These are phyloP conservation scores for Thaleichthys pacificus DNA, from an alignment of 2,797 vertebrate genomes.

Conservation along the genomic window DNA sequence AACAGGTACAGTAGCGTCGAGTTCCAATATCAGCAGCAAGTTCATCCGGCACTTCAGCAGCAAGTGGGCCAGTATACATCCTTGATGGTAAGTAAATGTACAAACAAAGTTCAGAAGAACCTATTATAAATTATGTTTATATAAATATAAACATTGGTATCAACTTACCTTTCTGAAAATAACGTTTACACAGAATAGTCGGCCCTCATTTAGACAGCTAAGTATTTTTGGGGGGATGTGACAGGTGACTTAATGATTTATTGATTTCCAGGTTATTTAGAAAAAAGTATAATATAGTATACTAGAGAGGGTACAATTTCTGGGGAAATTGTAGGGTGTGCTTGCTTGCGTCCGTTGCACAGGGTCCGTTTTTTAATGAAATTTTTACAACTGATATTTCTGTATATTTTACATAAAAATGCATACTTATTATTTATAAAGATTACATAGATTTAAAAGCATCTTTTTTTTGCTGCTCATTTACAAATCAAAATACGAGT, in stretches of 20 bases:
- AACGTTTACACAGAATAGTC: not conserved
- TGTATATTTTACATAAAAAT: no score
- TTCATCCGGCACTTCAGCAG: not conserved
- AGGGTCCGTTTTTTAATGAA: no score
- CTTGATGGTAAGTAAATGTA: not conserved
- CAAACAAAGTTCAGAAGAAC: conserved; percentile 1
- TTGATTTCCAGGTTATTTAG: not conserved
- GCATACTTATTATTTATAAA: no score
- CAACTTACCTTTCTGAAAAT: not conserved
- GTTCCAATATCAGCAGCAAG: not conserved
- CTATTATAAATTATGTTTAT: not conserved
- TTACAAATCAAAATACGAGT: no score
- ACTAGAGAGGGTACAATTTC: no score
- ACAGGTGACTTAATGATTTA: not conserved
- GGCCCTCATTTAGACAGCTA: not conserved
- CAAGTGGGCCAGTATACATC: not conserved
- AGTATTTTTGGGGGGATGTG: not conserved
- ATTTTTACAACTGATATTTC: no score
- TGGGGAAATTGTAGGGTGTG: no score
- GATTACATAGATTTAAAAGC: no score
- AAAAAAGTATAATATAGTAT: conserved; percentile 17
- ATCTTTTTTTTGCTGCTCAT: no score
- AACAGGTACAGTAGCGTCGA: no score
- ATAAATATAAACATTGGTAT: not conserved
- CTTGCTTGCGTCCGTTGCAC: no score